phyloP scores from a whole-genome alignment of 2,797 vertebrate genomes.

The Pseudocheirus occidentalis region DNA sequence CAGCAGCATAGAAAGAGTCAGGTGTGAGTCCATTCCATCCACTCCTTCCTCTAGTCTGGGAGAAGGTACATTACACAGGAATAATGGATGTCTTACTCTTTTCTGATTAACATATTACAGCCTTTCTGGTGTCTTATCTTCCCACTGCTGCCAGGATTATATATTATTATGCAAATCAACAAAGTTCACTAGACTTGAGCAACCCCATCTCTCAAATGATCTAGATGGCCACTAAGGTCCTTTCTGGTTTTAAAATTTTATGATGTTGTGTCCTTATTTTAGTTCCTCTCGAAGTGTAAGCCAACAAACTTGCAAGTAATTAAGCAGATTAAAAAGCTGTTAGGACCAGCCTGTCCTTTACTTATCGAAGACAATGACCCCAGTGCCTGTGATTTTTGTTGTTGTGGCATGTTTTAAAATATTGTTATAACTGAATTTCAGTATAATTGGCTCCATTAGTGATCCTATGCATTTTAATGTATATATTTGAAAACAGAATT shows the following conservation, averaged over 20 bases:
- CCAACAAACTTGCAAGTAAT: not conserved
- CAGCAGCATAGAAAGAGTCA: not conserved
- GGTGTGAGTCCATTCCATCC: not conserved
- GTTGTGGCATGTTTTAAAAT: not conserved
- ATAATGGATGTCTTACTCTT: not conserved
- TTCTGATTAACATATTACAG: not conserved
- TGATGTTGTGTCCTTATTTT: not conserved
- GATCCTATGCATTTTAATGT: not conserved
- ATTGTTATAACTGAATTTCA: not conserved
- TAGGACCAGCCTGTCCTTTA: not conserved
- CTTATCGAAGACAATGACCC: not conserved
- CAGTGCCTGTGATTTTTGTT: not conserved
- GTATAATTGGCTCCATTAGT: not conserved
- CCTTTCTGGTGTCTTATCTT: not conserved
- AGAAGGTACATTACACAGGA: not conserved
- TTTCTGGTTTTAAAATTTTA: not conserved
- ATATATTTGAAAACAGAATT: not conserved
- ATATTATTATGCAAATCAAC: not conserved
- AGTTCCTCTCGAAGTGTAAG: not conserved
- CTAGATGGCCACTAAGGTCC: not conserved
- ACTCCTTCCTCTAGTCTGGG: not conserved
- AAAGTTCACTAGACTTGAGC: not conserved
- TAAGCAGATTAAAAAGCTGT: not conserved
- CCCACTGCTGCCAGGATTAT: not conserved
- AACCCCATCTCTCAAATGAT: not conserved